Conservation (phyloP, 2,888 invertebrate genomes). For the Oscheius sp. region DNA sequence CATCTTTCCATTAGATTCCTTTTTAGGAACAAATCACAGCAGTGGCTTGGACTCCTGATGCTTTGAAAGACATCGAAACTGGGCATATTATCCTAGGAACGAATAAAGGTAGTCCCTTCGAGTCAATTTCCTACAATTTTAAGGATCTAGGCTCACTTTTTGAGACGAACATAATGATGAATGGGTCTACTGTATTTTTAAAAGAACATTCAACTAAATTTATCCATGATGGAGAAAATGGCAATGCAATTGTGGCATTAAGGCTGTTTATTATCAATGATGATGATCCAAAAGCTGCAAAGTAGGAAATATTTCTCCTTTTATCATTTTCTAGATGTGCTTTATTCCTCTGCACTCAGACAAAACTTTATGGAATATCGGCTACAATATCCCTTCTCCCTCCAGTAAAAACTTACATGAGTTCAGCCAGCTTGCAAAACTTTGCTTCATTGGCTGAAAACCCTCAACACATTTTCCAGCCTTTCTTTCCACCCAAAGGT, state of each 20-base stretch:
- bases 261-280: constrained; percentile 44
- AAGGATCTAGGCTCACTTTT: constrained; percentile 24
- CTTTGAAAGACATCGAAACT: constrained; percentile 58
- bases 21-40: constrained; percentile 59
- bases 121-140: neutral
- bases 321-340: constrained; percentile 15
- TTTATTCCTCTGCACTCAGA: constrained; percentile 53
- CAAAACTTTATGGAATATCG: constrained; percentile 41
- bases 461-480: constrained; percentile 40
- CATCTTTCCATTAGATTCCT: neutral
- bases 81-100: constrained; percentile 66
- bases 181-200: constrained; percentile 44
- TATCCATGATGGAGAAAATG: neutral
- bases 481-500: constrained; percentile 46
- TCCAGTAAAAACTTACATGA: neutral
- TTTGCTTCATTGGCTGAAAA: constrained; percentile 38
- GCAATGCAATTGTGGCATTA: constrained; percentile 37
- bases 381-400: constrained; percentile 31
- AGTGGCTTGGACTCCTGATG: constrained; percentile 66
- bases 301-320: constrained; percentile 1
- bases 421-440: constrained; percentile 28
- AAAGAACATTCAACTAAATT: constrained; percentile 44
- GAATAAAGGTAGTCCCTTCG: constrained; percentile 42
- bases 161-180: constrained; percentile 43
- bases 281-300: constrained; percentile 38